These are phyloP conservation scores for Hymenopus coronatus DNA, from an alignment of 2,888 invertebrate species.

Conservation along the genomic window DNA sequence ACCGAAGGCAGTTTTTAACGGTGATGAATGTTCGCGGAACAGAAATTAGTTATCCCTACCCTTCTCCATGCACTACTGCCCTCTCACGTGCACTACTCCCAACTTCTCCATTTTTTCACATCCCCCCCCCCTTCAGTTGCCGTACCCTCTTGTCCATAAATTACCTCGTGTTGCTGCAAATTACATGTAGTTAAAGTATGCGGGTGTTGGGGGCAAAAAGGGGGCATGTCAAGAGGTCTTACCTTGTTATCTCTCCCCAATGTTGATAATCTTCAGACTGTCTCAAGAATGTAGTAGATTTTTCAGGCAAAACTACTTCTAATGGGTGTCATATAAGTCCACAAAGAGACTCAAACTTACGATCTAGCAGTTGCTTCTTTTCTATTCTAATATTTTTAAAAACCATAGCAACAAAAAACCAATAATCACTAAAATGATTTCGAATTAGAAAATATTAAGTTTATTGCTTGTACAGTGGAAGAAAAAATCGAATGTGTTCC, in stretches of 20 bases:
- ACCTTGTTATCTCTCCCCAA: not conserved
- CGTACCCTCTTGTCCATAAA: slow-evolving; percentile 12
- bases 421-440: too few species aligned
- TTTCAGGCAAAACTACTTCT: too few species aligned
- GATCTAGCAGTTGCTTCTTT: too few species aligned
- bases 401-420: too few species aligned
- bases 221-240: not conserved
- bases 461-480: too few species aligned
- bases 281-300: too few species aligned
- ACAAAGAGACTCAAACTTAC: too few species aligned
- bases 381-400: too few species aligned
- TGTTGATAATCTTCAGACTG: not conserved
- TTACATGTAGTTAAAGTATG: slow-evolving; percentile 4
- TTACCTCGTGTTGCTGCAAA: slow-evolving; percentile 12
- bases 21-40: slow-evolving; percentile 2
- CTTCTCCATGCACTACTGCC: not conserved
- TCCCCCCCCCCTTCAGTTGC: not conserved
- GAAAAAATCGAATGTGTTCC: too few species aligned
- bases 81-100: not conserved
- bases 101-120: not conserved
- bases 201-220: not conserved
- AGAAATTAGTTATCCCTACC: slow-evolving; percentile 5
- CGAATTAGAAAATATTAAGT: too few species aligned
- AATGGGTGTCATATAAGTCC: too few species aligned
- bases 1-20: not conserved